Percentiles rank a stretch among this genome's conserved stretches.
Evolutionary conservation across 2,113 vertebrate genomes (phyloP).

Genomic region (Morone saxatilis): DNA sequence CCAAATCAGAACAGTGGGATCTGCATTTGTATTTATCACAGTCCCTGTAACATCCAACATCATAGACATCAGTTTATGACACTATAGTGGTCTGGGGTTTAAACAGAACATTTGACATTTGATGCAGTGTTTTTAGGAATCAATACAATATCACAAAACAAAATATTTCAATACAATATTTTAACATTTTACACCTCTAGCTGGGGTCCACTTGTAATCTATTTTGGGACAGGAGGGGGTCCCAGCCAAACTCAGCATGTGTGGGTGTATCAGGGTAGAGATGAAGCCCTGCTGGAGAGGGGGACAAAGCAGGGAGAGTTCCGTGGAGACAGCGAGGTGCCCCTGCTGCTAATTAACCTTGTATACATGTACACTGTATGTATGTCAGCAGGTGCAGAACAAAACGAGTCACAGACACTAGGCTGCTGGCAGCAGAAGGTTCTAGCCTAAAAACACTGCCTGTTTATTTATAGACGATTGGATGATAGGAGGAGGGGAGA

Average conservation of each 20-base stretch:
- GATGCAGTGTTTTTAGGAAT: too few relatives aligned
- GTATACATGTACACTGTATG: background rate
- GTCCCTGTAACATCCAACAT: too few relatives aligned
- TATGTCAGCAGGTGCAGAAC: conserved; percentile 21
- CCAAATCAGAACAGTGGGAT: too few relatives aligned
- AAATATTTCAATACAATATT: too few relatives aligned
- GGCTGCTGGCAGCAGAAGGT: conserved; percentile 19
- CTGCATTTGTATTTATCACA: too few relatives aligned
- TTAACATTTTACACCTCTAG: too few relatives aligned
- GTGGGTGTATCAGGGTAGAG: background rate
- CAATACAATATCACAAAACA: too few relatives aligned
- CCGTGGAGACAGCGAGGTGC: background rate
- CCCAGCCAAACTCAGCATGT: background rate
- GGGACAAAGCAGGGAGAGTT: background rate
- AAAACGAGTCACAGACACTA: background rate
- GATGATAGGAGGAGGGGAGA: conserved; percentile 4
- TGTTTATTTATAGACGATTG: conserved; percentile 19
- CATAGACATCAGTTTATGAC: too few relatives aligned
- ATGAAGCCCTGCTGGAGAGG: background rate
- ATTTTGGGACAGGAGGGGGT: background rate
- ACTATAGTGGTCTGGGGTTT: too few relatives aligned
- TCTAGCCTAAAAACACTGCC: conserved; percentile 26
- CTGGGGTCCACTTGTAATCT: background rate
- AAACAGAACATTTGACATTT: too few relatives aligned
- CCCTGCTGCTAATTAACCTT: conserved; percentile 23